Evolutionary conservation across 2,888 invertebrate species (phyloP), one percentile per base, ranked within the genome.

Genomic region (Caenorhabditis angaria): DNA sequence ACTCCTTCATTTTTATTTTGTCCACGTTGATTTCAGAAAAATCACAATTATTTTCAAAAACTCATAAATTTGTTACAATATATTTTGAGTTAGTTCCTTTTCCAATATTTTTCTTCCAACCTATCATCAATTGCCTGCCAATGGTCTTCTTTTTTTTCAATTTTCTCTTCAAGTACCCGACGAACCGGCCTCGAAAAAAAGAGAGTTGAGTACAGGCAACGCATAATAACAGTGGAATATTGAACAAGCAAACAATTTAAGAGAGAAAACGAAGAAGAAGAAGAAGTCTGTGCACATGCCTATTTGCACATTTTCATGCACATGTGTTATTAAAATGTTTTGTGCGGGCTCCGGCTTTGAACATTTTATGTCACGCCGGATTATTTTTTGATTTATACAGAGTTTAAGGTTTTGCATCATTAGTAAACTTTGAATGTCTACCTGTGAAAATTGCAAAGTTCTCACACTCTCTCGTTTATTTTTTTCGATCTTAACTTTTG

Each of bases 181-280:
- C 41, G 41, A 41, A 41, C 41, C 41, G 41, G 41, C 41, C 41
- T 41, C 18, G 8, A 32, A 32, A 32, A 41, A 41, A 41, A 41
- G 18, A 41, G 41, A 41, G 41, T 41, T 41, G 41, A 41, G 41
- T 41, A 41, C 41, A 41, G 18, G 41, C 41, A 41, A 18, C 18
- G 41, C 41, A 41, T 41, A 41, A 41, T 41, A 41, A 41, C 41
- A n/a, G n/a, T n/a, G n/a, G 41, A 41, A 41, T 41, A 41, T 41
- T 41, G 41, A 41, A 41, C 18, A 41, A 41, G 41, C 41, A 41
- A 41, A 41, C 41, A 41, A 41, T 41, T 41, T 41, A 41, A 41
- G 41, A 41, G 41, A 41, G 41, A 3, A 6, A 41, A 14, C 10
- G 41, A 41, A 41, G 41, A 41, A 41, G 41, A 41, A 41, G 41